A percentile compares a stretch with the other conserved stretches of the same genome.
Evolutionary conservation across 2,113 vertebrate genomes (phyloP).

Genomic region (Lophotis ruficrista): DNA sequence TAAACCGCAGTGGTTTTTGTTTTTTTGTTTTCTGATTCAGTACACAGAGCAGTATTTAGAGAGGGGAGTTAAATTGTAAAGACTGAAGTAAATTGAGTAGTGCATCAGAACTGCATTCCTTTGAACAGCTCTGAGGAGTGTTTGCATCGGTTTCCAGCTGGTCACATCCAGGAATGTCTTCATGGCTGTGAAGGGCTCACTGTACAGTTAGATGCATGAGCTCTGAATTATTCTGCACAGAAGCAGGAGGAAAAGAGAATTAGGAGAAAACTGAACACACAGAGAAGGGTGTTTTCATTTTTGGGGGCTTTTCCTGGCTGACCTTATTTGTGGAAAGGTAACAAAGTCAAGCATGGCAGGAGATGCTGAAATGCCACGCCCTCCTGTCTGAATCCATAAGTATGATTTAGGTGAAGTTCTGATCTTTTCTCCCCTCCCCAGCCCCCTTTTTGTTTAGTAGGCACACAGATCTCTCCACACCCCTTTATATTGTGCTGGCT

Average conservation of each 20-base stretch:
- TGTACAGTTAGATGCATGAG: conserved; percentile 23
- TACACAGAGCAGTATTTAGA: not conserved
- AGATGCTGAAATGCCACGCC: not conserved
- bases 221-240: conserved; percentile 55
- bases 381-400: not conserved
- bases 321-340: not conserved
- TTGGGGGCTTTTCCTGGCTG: not conserved
- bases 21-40: not conserved
- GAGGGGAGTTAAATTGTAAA: not conserved
- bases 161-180: conserved; percentile 18
- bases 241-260: conserved; percentile 22
- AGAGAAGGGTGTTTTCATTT: not conserved
- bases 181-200: not conserved
- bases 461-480: not conserved
- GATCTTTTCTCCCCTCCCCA: not conserved
- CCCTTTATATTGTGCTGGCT: not conserved
- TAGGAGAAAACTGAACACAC: not conserved
- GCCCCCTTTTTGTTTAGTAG: not conserved
- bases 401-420: not conserved
- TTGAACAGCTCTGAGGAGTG: not conserved
- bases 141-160: conserved; percentile 26
- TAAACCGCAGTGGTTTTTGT: not conserved
- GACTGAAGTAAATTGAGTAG: not conserved
- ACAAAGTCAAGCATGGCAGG: not conserved
- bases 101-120: not conserved